These are phyloP conservation scores for Hydropsyche betteni DNA, from an alignment of 2,888 invertebrate species.

Conservation along the genomic window DNA sequence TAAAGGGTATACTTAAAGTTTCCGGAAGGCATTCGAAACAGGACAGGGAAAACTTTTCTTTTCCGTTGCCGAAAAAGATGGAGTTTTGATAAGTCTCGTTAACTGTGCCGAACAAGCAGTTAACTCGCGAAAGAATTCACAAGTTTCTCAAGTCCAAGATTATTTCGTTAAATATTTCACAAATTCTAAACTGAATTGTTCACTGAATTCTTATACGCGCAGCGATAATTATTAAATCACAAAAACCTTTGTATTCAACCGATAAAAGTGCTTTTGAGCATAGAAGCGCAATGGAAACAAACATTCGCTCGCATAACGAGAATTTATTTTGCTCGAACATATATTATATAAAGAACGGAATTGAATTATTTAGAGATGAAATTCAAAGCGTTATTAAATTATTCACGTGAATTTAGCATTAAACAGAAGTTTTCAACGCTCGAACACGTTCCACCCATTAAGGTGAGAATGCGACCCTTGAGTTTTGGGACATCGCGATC, in stretches of 20 bases:
- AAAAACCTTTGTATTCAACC: too few species aligned
- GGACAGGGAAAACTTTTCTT: not conserved
- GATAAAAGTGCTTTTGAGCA: too few species aligned
- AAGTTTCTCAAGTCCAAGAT: not conserved
- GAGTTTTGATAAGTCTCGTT: slow-evolving; percentile 14
- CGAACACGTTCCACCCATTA: slow-evolving; percentile 23
- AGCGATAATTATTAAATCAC: too few species aligned
- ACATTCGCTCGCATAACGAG: too few species aligned
- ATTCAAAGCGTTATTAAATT: not conserved
- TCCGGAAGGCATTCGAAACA: not conserved
- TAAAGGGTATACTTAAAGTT: slow-evolving; percentile 4
- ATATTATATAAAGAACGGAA: too few species aligned
- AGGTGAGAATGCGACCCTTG: slow-evolving; percentile 12
- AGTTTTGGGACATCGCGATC: slow-evolving; percentile 9
- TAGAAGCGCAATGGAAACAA: too few species aligned
- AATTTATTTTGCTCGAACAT: too few species aligned
- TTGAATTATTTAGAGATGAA: not conserved
- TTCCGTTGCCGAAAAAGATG: not conserved
- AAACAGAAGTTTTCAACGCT: slow-evolving; percentile 8
- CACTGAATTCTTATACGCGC: too few species aligned
- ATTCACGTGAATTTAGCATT: not conserved
- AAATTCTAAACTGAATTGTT: too few species aligned
- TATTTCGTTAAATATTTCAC: too few species aligned
- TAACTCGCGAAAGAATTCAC: not conserved
- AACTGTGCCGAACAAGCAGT: not conserved